Conservation (phyloP, 2,113 vertebrate species). For the Eidolon helvum region DNA sequence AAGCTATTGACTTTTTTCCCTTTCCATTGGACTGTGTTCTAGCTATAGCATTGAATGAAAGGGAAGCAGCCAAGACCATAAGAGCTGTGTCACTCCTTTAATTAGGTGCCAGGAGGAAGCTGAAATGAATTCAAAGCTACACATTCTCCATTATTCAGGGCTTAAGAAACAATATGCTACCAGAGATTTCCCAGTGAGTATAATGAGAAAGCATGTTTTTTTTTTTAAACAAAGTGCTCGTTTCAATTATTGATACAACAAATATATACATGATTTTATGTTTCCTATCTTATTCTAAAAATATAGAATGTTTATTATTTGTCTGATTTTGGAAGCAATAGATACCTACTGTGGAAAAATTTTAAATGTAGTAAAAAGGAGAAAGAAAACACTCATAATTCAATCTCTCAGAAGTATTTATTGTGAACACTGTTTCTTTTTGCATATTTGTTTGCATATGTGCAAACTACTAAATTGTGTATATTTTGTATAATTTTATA, state of each 20-base stretch:
- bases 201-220: not conserved
- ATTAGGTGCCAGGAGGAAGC: conserved; percentile 32
- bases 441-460: not conserved
- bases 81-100: not conserved
- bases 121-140: not conserved
- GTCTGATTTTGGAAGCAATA: not conserved
- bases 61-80: not conserved
- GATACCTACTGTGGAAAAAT: not conserved
- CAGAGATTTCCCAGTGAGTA: not conserved
- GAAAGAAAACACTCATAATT: not conserved
- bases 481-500: not conserved
- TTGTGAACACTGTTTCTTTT: not conserved
- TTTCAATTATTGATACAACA: not conserved
- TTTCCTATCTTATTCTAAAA: not conserved
- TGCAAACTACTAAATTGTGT: not conserved
- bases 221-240: not conserved
- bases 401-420: not conserved
- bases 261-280: not conserved
- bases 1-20: not conserved
- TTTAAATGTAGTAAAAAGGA: not conserved
- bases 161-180: not conserved
- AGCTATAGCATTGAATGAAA: not conserved
- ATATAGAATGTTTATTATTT: not conserved
- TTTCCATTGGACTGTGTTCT: not conserved
- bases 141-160: not conserved